Conservation (phyloP, 2,888 invertebrate species). For the Zygaena filipendulae region DNA sequence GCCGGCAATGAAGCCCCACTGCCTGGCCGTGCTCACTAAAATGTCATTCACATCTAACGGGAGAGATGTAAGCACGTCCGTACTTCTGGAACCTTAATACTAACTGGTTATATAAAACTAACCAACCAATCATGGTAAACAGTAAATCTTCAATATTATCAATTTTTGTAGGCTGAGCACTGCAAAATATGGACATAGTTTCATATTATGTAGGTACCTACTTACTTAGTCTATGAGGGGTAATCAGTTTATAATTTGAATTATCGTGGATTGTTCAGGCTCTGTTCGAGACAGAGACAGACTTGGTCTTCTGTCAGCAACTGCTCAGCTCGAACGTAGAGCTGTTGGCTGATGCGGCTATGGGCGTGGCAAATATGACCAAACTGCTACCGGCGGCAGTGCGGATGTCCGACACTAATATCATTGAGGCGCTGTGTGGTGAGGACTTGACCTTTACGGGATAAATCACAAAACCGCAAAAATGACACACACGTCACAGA, state of each 20-base stretch:
- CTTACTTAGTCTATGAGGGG: no score
- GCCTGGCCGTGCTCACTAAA: conserved; percentile 50
- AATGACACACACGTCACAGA: no score
- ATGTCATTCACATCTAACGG: conserved; percentile 50
- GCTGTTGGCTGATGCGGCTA: conserved; percentile 47
- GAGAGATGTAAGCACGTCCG: conserved; percentile 49
- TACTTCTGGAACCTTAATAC: no score
- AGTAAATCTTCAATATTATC: no score
- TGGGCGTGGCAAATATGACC: conserved; percentile 61
- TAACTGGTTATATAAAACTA: no score
- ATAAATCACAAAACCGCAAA: neutral
- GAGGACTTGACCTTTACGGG: conserved; percentile 7
- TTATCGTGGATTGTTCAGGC: no score
- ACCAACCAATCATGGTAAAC: no score
- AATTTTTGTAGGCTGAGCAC: no score
- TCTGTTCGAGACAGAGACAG: conserved; percentile 45
- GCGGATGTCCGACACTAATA: conserved; percentile 54
- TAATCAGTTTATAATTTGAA: no score
- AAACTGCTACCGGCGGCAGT: conserved; percentile 45
- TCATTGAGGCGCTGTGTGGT: conserved; percentile 53
- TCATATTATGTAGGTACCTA: no score
- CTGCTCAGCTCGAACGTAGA: conserved; percentile 46
- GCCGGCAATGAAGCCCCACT: conserved; percentile 52
- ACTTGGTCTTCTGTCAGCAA: conserved; percentile 53
- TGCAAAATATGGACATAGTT: no score